Conservation (phyloP, 2,797 vertebrate genomes). For the Pseudochaenichthys georgianus region DNA sequence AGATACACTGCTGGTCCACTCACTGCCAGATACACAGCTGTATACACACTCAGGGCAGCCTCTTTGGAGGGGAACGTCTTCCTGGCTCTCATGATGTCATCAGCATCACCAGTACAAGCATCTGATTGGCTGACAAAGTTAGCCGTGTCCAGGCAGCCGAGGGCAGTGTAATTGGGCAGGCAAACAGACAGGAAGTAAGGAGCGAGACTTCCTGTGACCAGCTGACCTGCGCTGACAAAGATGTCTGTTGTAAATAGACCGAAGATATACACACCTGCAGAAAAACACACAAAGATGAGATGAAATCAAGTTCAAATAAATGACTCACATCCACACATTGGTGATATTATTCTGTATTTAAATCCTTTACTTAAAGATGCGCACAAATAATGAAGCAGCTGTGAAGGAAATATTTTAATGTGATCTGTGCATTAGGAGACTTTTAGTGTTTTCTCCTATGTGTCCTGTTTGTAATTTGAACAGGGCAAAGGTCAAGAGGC, state of each 20-base stretch:
- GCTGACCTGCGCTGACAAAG: constrained; percentile 94
- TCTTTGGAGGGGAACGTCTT: constrained; percentile 97
- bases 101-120: constrained; percentile 91
- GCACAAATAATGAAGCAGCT: no score
- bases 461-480: no score
- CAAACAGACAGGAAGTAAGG: constrained; percentile 81
- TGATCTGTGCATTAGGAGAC: no score
- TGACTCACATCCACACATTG: no score
- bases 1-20: constrained; percentile 68
- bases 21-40: constrained; percentile 93
- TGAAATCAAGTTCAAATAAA: constrained; percentile 18
- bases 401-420: no score
- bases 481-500: no score
- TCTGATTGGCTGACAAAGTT: constrained; percentile 90
- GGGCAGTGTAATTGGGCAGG: constrained; percentile 93
- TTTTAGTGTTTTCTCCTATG: no score
- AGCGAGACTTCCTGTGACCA: constrained; percentile 78
- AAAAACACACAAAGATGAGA: constrained; percentile 48
- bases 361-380: neutral
- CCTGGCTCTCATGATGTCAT: constrained; percentile 90
- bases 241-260: constrained; percentile 94
- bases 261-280: constrained; percentile 92
- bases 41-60: constrained; percentile 92
- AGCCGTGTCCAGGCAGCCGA: constrained; percentile 89
- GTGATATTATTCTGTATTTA: neutral